A percentile compares a stretch with the other conserved stretches of the same genome.
Conservation (phyloP, 2,797 vertebrate genomes). For the Sebastes hopkinsi region DNA sequence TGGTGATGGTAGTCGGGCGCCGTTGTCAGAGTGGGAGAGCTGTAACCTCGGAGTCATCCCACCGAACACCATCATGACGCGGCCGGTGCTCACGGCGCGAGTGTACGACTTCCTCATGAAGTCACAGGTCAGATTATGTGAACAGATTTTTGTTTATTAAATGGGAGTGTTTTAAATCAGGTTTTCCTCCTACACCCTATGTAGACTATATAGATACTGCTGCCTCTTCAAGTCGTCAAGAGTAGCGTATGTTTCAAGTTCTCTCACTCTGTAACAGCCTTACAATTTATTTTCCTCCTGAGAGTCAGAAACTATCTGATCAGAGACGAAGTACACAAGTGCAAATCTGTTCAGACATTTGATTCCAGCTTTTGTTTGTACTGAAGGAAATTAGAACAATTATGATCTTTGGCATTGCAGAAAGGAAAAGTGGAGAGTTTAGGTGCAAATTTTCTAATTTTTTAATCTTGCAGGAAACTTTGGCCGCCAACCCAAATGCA, state of each 20-base stretch:
- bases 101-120: conserved; percentile 89
- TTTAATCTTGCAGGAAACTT: conserved; percentile 79
- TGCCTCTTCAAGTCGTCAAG: not conserved
- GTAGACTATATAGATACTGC: not conserved
- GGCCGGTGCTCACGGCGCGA: conserved; percentile 86
- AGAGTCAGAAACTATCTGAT: not conserved
- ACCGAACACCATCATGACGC: conserved; percentile 88
- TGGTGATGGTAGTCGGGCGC: conserved; percentile 77
- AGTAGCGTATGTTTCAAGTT: no score
- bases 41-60: conserved; percentile 89
- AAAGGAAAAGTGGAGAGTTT: not conserved
- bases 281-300: not conserved
- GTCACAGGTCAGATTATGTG: conserved; percentile 83
- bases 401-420: not conserved
- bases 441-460: not conserved
- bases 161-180: not conserved
- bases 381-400: not conserved
- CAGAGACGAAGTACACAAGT: not conserved
- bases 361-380: not conserved
- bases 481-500: conserved; percentile 70
- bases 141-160: not conserved
- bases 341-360: not conserved
- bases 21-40: conserved; percentile 86
- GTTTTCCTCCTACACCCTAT: not conserved
- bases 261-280: not conserved